Base-by-base conservation (phyloP, 2,113 vertebrate species). In the Dasypus novemcinctus region DNA sequence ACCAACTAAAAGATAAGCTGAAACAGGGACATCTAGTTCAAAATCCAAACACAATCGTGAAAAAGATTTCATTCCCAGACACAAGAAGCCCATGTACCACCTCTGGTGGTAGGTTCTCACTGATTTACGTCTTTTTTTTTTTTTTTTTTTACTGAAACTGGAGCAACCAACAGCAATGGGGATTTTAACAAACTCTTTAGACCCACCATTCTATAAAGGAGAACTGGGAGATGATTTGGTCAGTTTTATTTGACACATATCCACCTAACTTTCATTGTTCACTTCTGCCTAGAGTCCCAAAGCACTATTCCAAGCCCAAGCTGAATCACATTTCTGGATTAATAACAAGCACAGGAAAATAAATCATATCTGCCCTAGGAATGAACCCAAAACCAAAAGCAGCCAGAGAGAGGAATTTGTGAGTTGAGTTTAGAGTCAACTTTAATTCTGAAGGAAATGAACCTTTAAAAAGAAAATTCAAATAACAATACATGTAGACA, bases 341-440 rank as follows among this genome's bases (percentile, higher is more conserved):
- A 95, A 93, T 88, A 97, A 93, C 33, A 79, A 93, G 97, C 52
- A 91, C 86, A 91, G 91, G 94, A 95, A 95, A 97, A 97, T 96
- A 97, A 98, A 97, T 98, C 97, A 98, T 21, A 38, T 84, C 93
- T 98, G 96, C 97, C 97, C 97, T 38, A 91, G 36, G 49, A 90
- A 74, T 98, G 97, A 98, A 97, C 97, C 80, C 97, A 90, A 94
- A 95, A 94, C 92, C 93, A 94, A 93, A 96, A 94, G 81, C 95
- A 91, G 95, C 89, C 93, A 80, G 59, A 94, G 93, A 93, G 88
- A 94, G 93, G 88, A 96, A 96, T 97, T 84, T 91, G 63, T 93
- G 93, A 95, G 96, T n/a, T 95, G 85, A 95, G 81, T 74, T 96
- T 75, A 89, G 90, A 95, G 94, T 84, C 92, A 86, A 97, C 88